phyloP scores from a whole-genome alignment of 1,140 invertebrate species.

The Caenorhabditis latens region DNA sequence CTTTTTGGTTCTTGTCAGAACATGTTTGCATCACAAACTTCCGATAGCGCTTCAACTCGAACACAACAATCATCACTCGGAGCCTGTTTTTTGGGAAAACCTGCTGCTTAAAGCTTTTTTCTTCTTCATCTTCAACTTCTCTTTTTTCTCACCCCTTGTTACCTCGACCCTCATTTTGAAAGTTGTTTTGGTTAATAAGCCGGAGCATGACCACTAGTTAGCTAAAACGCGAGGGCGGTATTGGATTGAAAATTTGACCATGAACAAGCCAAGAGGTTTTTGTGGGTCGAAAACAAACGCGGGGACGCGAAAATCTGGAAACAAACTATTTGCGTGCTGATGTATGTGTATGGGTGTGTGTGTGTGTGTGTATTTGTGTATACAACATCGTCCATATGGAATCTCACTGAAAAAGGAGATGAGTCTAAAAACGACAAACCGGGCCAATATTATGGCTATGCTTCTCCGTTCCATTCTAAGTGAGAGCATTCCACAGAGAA shows the following conservation, averaged over 20 bases:
- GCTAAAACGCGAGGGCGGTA: constrained; percentile 2
- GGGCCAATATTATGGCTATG: constrained; percentile 7
- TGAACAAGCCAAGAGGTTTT: not conserved
- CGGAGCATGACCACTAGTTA: not conserved
- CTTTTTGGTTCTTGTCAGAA: constrained; percentile 25
- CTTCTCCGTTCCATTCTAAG: constrained; percentile 16
- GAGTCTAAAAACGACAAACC: constrained; percentile 38
- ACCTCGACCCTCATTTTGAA: not conserved
- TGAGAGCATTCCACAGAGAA: not conserved
- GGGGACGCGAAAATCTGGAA: not conserved
- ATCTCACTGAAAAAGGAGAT: not conserved
- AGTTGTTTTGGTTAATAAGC: constrained; percentile 28
- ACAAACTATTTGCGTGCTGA: constrained; percentile 36
- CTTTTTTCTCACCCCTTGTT: not conserved
- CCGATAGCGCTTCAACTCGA: not conserved
- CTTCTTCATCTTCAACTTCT: not conserved
- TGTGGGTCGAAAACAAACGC: constrained; percentile 24
- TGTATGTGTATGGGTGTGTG: not conserved
- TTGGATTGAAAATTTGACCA: constrained; percentile 10
- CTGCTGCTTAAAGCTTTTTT: not conserved
- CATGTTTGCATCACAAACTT: constrained; percentile 34
- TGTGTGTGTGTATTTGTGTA: constrained; percentile 26
- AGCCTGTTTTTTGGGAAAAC: not conserved
- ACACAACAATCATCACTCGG: constrained; percentile 16
- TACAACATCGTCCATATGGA: constrained; percentile 16